Evolutionary conservation across 1,140 invertebrate genomes (phyloP).

Genomic region (Hycleus cichorii): DNA sequence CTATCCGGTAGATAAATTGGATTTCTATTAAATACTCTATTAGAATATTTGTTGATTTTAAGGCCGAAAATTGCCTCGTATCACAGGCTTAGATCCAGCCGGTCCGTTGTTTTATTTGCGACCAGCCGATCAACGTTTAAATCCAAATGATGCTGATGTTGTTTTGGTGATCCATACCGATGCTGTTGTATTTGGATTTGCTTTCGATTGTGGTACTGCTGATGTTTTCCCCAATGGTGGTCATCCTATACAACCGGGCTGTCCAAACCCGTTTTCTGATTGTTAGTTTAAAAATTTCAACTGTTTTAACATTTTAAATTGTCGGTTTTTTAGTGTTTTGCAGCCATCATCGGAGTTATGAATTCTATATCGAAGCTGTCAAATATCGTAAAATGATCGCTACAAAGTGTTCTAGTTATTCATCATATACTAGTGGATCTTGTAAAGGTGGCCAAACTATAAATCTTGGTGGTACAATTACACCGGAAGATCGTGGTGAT

Average conservation of each 20-base stretch:
- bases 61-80: neutral
- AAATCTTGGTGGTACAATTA: slow-evolving; percentile 4
- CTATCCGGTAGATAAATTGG: neutral
- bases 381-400: neutral
- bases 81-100: slow-evolving; percentile 15
- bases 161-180: slow-evolving; percentile 13
- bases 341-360: slow-evolving; percentile 12
- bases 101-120: slow-evolving; percentile 4
- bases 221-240: slow-evolving; percentile 17
- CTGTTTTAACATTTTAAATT: too few relatives aligned
- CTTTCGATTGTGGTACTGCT: slow-evolving; percentile 1
- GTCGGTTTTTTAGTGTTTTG: slow-evolving; percentile 4
- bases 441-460: slow-evolving; percentile 3
- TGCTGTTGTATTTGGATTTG: neutral
- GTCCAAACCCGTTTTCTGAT: neutral
- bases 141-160: slow-evolving; percentile 4
- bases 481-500: neutral
- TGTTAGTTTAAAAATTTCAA: too few relatives aligned
- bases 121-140: neutral
- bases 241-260: slow-evolving; percentile 6
- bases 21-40: too few relatives aligned
- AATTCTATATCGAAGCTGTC: slow-evolving; percentile 2
- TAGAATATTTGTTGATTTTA: too few relatives aligned
- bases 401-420: slow-evolving; percentile 1
- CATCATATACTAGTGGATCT: neutral